phyloP scores from a whole-genome alignment of 2,113 vertebrate species.

The Elephantulus edwardii region DNA sequence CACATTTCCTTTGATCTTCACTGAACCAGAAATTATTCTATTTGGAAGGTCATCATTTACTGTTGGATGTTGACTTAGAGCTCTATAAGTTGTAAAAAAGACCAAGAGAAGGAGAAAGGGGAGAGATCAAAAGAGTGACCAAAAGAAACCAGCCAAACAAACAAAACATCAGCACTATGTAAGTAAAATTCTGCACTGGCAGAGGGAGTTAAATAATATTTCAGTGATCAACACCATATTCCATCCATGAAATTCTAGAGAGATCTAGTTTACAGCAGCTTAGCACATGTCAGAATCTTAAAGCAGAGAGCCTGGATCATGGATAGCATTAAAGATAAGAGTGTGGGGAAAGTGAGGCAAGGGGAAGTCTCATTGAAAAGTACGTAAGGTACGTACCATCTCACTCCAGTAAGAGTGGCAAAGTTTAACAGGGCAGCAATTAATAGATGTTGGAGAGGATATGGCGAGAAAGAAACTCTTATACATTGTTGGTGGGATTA shows the following conservation, averaged over 20 bases:
- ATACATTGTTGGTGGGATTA: no score
- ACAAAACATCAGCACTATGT: neutral
- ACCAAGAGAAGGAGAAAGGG: slow-evolving; percentile 18
- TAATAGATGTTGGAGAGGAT: no score
- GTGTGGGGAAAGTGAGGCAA: neutral
- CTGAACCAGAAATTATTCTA: slow-evolving; percentile 87
- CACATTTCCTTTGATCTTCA: slow-evolving; percentile 89
- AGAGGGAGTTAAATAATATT: neutral
- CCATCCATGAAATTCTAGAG: neutral
- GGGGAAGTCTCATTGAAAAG: no score
- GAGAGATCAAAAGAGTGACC: neutral
- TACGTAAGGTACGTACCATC: no score
- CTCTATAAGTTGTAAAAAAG: slow-evolving; percentile 74
- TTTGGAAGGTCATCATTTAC: slow-evolving; percentile 91
- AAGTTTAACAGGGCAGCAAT: no score
- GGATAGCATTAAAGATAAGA: neutral
- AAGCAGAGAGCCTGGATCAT: neutral
- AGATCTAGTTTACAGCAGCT: neutral
- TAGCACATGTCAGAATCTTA: neutral
- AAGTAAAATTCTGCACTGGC: slow-evolving; percentile 13
- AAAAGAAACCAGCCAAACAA: no score
- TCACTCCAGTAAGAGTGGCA: no score
- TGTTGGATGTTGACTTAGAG: slow-evolving; percentile 79
- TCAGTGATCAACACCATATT: neutral
- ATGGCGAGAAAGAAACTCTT: no score